Percentiles rank a stretch among this genome's conserved stretches.
These are phyloP conservation scores for Beroe forskalii DNA, from an alignment of 37 sponge, comb jelly and placozoan species.

Conservation along the genomic window DNA sequence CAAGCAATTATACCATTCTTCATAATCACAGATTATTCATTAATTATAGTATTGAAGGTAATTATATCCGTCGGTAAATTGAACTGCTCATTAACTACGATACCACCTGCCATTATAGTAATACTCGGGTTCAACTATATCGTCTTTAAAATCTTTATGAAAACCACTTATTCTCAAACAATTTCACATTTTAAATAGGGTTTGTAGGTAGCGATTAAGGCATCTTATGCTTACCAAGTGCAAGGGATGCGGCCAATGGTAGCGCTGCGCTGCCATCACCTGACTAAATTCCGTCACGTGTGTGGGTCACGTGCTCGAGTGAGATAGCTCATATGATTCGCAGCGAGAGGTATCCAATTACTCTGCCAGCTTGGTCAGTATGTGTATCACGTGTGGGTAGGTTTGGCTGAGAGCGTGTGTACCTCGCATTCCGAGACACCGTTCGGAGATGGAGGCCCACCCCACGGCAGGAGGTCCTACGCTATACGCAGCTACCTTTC, in stretches of 20 bases:
- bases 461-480: background rate
- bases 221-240: conserved; percentile 59
- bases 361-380: conserved; percentile 55
- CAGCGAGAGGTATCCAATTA: conserved; percentile 64
- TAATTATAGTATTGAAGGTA: background rate
- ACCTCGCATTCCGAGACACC: conserved; percentile 30
- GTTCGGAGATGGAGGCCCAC: conserved; percentile 41
- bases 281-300: conserved; percentile 38
- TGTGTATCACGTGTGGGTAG: conserved; percentile 53
- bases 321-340: conserved; percentile 44
- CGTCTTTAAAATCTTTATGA: background rate
- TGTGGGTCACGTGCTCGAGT: background rate
- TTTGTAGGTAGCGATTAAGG: conserved; percentile 55
- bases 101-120: background rate
- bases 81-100: background rate
- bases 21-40: background rate
- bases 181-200: conserved; percentile 39
- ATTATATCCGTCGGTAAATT: background rate
- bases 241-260: background rate
- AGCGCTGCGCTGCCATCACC: background rate
- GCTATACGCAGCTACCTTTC: background rate
- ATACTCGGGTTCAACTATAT: background rate
- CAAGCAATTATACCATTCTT: background rate
- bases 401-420: conserved; percentile 55
- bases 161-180: conserved; percentile 58